Conservation (phyloP, 2,797 vertebrate species). For the Ptychadena robeensis region DNA sequence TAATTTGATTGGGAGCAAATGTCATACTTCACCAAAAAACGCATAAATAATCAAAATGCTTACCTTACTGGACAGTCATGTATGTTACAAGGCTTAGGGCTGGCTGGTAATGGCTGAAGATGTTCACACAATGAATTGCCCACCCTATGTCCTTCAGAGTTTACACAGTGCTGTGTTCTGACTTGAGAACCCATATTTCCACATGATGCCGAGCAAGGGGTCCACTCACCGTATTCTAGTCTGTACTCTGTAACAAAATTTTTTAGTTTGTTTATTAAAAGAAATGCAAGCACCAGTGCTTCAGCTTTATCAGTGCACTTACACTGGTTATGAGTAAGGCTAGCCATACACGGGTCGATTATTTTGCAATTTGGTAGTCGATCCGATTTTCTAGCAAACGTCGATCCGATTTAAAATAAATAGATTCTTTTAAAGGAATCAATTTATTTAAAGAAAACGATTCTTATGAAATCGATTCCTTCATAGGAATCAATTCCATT, state of each 20-base stretch:
- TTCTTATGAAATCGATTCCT: too few relatives aligned
- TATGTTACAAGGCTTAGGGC: slow-evolving; percentile 77
- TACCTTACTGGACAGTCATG: slow-evolving; percentile 86
- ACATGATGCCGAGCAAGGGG: slow-evolving; percentile 81
- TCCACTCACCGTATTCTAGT: slow-evolving; percentile 84
- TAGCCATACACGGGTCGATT: too few relatives aligned
- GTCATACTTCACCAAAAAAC: too few relatives aligned
- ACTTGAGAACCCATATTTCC: slow-evolving; percentile 78
- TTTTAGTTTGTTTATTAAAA: not conserved
- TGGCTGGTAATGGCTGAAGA: slow-evolving; percentile 72
- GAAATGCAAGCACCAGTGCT: not conserved
- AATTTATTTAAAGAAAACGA: too few relatives aligned
- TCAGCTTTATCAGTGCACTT: too few relatives aligned
- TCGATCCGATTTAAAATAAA: too few relatives aligned
- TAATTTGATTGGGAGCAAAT: too few relatives aligned
- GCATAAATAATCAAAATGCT: not conserved
- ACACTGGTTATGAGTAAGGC: too few relatives aligned
- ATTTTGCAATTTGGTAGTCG: too few relatives aligned
- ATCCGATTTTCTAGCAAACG: too few relatives aligned
- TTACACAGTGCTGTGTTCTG: slow-evolving; percentile 73
- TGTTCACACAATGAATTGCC: slow-evolving; percentile 74
- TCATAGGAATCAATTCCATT: too few relatives aligned
- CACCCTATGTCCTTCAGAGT: slow-evolving; percentile 69
- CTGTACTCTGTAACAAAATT: slow-evolving; percentile 71
- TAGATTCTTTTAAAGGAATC: too few relatives aligned